phyloP scores from a whole-genome alignment of 1,140 invertebrate genomes.

The Asobara japonica region DNA sequence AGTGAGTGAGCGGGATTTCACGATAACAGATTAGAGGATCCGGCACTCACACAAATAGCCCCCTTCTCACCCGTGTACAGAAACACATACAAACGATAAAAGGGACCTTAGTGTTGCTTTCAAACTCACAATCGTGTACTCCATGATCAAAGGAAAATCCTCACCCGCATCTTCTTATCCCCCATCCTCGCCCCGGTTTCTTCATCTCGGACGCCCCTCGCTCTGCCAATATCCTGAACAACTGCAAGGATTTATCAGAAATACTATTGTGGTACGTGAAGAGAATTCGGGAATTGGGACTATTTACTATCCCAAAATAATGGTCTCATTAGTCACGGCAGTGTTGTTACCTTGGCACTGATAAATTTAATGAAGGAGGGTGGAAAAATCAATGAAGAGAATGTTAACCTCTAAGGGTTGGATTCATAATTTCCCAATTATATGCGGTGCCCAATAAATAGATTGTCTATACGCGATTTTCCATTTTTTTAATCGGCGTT shows the following conservation, averaged over 20 bases:
- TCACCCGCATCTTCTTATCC: slow-evolving; percentile 16
- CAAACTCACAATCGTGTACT: slow-evolving; percentile 20
- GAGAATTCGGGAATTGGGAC: not conserved
- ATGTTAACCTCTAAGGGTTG: too few species aligned
- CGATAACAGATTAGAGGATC: slow-evolving; percentile 50
- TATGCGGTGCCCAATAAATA: too few species aligned
- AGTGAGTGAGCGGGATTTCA: slow-evolving; percentile 51
- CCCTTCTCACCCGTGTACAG: slow-evolving; percentile 4
- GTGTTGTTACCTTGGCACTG: too few species aligned
- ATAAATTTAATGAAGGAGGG: too few species aligned
- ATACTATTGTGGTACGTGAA: not conserved
- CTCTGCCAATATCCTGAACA: not conserved
- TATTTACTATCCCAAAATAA: not conserved
- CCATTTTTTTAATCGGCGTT: too few species aligned
- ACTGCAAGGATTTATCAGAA: not conserved
- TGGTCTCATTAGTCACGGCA: too few species aligned
- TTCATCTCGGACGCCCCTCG: not conserved
- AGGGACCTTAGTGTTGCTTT: slow-evolving; percentile 35
- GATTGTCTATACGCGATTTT: too few species aligned
- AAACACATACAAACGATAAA: slow-evolving; percentile 29
- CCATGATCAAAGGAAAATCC: slow-evolving; percentile 36
- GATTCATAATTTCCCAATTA: too few species aligned
- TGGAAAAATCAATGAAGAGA: too few species aligned
- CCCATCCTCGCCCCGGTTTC: not conserved
- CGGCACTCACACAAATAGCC: slow-evolving; percentile 2